Conservation (phyloP, 2,888 invertebrate species). For the Epsilonema sp. region DNA sequence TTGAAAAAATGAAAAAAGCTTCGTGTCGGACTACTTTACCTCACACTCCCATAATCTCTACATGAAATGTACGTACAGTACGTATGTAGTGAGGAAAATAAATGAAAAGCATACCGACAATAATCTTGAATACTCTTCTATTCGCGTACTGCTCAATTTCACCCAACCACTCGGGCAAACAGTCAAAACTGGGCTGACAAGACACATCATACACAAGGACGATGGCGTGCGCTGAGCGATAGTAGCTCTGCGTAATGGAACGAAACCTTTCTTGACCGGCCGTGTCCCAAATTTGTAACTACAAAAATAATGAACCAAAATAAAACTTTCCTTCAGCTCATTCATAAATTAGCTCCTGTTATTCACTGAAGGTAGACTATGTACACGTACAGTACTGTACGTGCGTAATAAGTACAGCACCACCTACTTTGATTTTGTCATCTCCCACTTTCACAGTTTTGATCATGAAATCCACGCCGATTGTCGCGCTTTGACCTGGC, state of each 20-base stretch:
- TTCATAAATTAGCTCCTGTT: background rate
- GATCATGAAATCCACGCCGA: slow-evolving; percentile 98
- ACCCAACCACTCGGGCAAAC: slow-evolving; percentile 81
- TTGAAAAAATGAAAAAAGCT: no score
- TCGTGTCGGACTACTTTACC: no score
- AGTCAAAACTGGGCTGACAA: slow-evolving; percentile 91
- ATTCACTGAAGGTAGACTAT: background rate
- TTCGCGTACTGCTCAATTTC: slow-evolving; percentile 96
- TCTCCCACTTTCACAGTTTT: slow-evolving; percentile 80
- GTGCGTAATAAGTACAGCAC: background rate
- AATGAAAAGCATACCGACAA: slow-evolving; percentile 53
- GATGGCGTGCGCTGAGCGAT: slow-evolving; percentile 84
- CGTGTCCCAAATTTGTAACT: slow-evolving; percentile 98
- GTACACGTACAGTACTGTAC: background rate
- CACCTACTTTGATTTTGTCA: slow-evolving; percentile 32
- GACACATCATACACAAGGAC: slow-evolving; percentile 92
- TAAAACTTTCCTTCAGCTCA: slow-evolving; percentile 1
- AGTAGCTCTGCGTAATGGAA: slow-evolving; percentile 92
- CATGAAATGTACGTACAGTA: no score
- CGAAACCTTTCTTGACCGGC: slow-evolving; percentile 86
- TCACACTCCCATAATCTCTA: no score
- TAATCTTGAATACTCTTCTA: slow-evolving; percentile 71
- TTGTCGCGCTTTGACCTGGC: slow-evolving; percentile 92
- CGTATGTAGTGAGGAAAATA: background rate
- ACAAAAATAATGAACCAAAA: slow-evolving; percentile 14